phyloP scores from a whole-genome alignment of 2,113 vertebrate genomes.

The Agelaius phoeniceus region DNA sequence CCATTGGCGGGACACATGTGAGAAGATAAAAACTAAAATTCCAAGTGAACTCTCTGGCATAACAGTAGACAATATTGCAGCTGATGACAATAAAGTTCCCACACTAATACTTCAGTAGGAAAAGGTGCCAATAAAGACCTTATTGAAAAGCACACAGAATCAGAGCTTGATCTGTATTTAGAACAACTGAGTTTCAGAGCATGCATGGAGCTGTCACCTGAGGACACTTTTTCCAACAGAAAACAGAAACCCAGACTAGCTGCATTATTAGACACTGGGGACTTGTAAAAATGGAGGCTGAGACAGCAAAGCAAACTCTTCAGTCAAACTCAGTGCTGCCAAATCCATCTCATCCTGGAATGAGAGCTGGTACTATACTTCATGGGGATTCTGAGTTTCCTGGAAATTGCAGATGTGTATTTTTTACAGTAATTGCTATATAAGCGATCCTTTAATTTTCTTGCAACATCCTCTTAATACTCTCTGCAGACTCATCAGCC shows the following conservation, averaged over 20 bases:
- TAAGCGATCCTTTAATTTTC: neutral
- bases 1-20: accelerated
- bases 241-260: neutral
- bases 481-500: neutral
- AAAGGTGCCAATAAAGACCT: conserved; percentile 2
- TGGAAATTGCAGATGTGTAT: neutral
- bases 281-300: neutral
- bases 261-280: neutral
- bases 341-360: neutral
- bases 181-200: neutral
- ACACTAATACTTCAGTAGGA: neutral
- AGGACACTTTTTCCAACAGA: neutral
- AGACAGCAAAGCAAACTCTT: neutral
- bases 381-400: neutral
- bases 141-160: neutral
- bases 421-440: neutral
- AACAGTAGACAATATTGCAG: neutral
- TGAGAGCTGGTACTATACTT: neutral
- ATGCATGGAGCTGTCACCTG: neutral
- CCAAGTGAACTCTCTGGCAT: neutral
- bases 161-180: neutral
- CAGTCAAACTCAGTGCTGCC: neutral
- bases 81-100: neutral
- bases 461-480: neutral
- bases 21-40: neutral